phyloP scores from a whole-genome alignment of 2,888 invertebrate genomes.

The Itoplectis maculator region DNA sequence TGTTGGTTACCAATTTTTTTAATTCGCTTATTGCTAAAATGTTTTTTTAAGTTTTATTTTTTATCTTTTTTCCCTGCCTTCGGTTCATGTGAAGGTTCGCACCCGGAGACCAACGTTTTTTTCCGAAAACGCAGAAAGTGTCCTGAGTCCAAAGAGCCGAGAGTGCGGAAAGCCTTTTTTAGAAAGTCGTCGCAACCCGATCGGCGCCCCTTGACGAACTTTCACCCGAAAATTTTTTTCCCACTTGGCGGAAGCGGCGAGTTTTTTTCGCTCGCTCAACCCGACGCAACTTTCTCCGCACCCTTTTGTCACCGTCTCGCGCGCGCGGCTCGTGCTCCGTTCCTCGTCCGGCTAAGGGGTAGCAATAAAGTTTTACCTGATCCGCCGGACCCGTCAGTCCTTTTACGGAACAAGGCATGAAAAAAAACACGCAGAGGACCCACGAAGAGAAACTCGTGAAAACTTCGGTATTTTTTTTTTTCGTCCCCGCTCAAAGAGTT shows the following conservation, averaged over 20 bases:
- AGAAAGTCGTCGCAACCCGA: slow-evolving; percentile 62
- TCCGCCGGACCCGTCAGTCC: slow-evolving; percentile 31
- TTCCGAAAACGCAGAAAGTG: slow-evolving; percentile 26
- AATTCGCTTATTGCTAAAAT: no score
- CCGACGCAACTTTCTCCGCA: slow-evolving; percentile 69
- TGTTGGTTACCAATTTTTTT: no score
- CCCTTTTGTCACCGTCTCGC: slow-evolving; percentile 60
- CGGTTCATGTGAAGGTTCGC: no score
- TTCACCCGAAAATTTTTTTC: slow-evolving; percentile 57
- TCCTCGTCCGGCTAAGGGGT: slow-evolving; percentile 51
- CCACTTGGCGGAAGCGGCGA: slow-evolving; percentile 30
- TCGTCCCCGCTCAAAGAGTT: slow-evolving; percentile 58
- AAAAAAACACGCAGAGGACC: slow-evolving; percentile 61
- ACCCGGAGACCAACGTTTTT: slow-evolving; percentile 25
- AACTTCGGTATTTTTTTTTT: slow-evolving; percentile 52
- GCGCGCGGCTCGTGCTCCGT: slow-evolving; percentile 49
- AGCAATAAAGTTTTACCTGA: slow-evolving; percentile 67
- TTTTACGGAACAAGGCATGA: slow-evolving; percentile 71
- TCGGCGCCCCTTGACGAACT: slow-evolving; percentile 40
- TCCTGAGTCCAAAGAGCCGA: slow-evolving; percentile 7
- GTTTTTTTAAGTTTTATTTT: neutral
- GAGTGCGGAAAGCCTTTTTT: slow-evolving; percentile 43
- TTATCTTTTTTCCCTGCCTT: no score
- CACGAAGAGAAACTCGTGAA: slow-evolving; percentile 67
- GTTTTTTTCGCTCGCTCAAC: slow-evolving; percentile 39